These are phyloP conservation scores for Dicycla oo DNA, from an alignment of 2,888 invertebrate species.

Conservation along the genomic window DNA sequence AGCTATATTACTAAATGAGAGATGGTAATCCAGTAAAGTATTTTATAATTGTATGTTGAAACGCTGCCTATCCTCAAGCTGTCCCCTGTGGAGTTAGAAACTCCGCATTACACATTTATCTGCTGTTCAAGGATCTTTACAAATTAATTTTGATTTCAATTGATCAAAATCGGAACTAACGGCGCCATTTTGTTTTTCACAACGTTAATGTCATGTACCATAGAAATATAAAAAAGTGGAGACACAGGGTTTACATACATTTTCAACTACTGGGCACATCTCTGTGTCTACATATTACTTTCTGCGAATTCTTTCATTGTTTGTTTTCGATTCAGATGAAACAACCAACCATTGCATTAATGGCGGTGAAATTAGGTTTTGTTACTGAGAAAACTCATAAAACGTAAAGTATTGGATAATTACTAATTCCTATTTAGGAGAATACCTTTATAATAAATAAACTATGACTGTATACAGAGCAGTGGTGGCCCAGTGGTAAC, in stretches of 20 bases:
- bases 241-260: too few species aligned
- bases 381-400: background rate
- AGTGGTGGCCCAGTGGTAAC: too few species aligned
- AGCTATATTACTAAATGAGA: too few species aligned
- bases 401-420: background rate
- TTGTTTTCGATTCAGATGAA: conserved; percentile 6
- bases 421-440: background rate
- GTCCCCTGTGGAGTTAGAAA: too few species aligned
- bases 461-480: too few species aligned
- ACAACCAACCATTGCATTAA: conserved; percentile 1
- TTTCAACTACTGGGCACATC: too few species aligned
- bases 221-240: too few species aligned
- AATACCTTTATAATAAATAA: background rate
- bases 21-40: too few species aligned
- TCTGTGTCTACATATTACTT: background rate
- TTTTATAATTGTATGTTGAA: too few species aligned
- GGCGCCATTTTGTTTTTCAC: background rate
- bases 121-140: background rate
- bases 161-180: background rate
- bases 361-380: conserved; percentile 7
- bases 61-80: too few species aligned
- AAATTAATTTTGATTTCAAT: too few species aligned
- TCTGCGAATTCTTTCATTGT: background rate
- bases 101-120: too few species aligned
- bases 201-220: background rate